Percentiles rank a stretch among this genome's conserved stretches.
Conservation (phyloP, 37 sponge, comb jelly and placozoan species). For the Hexactinellida sp. region DNA sequence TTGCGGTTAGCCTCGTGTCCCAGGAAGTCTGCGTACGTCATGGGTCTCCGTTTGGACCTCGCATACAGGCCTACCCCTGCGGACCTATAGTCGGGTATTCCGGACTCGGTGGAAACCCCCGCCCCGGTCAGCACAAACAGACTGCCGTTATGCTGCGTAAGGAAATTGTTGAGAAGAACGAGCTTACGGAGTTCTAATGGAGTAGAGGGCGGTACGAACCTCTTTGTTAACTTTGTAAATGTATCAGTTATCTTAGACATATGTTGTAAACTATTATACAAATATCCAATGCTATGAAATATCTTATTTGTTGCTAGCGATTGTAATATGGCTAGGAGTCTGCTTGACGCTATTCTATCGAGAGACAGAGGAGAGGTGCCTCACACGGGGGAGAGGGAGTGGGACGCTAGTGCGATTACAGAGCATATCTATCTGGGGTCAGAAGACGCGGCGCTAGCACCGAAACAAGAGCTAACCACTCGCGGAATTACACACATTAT, state of each 20-base stretch:
- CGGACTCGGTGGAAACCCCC: conserved; percentile 87
- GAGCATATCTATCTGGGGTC: not conserved
- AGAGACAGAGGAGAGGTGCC: not conserved
- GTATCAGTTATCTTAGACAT: too few relatives aligned
- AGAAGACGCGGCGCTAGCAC: not conserved
- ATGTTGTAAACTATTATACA: too few relatives aligned
- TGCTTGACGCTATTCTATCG: not conserved
- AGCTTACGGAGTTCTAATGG: not conserved
- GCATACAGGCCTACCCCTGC: conserved; percentile 89
- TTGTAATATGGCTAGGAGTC: not conserved
- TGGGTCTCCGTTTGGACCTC: conserved; percentile 56
- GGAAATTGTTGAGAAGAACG: not conserved
- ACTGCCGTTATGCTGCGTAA: not conserved
- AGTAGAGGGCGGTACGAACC: not conserved
- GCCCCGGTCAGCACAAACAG: conserved; percentile 85
- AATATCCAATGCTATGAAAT: too few relatives aligned
- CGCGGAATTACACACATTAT: not conserved
- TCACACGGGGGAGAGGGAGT: not conserved
- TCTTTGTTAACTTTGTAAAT: too few relatives aligned
- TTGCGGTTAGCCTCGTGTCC: conserved; percentile 36
- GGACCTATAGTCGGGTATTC: conserved; percentile 90
- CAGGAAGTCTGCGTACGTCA: conserved; percentile 63
- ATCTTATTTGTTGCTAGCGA: too few relatives aligned
- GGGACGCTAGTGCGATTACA: not conserved
- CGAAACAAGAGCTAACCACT: not conserved